These are phyloP conservation scores for Nesoenas mayeri DNA, from an alignment of 2,113 vertebrate species.

Conservation along the genomic window DNA sequence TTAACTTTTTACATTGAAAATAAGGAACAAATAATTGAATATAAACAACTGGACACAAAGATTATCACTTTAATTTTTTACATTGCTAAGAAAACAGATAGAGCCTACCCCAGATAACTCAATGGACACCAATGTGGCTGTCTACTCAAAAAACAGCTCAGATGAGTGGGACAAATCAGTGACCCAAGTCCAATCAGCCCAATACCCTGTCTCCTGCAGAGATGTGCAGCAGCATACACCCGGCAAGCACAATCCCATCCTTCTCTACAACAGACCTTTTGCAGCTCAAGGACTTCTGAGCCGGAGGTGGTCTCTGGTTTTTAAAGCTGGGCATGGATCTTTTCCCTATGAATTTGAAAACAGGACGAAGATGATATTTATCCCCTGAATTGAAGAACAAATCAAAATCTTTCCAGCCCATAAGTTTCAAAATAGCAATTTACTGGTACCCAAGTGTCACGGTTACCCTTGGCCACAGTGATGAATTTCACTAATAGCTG, in stretches of 20 bases:
- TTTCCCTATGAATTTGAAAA: neutral
- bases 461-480: neutral
- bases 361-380: neutral
- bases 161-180: neutral
- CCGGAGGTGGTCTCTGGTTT: neutral
- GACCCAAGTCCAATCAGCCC: neutral
- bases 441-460: neutral
- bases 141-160: neutral
- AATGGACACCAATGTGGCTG: neutral
- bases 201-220: neutral
- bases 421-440: slow-evolving; percentile 23
- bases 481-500: slow-evolving; percentile 8
- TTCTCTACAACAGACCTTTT: neutral
- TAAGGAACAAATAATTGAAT: neutral
- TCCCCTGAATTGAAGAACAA: slow-evolving; percentile 13
- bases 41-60: neutral
- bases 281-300: neutral
- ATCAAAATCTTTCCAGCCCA: slow-evolving; percentile 21
- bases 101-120: neutral
- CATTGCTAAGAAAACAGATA: neutral
- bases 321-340: neutral
- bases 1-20: neutral
- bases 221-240: neutral
- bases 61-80: neutral
- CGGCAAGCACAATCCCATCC: neutral